Evolutionary conservation across 2,113 vertebrate species (phyloP).

Genomic region (Onychorhynchus coronatus): DNA sequence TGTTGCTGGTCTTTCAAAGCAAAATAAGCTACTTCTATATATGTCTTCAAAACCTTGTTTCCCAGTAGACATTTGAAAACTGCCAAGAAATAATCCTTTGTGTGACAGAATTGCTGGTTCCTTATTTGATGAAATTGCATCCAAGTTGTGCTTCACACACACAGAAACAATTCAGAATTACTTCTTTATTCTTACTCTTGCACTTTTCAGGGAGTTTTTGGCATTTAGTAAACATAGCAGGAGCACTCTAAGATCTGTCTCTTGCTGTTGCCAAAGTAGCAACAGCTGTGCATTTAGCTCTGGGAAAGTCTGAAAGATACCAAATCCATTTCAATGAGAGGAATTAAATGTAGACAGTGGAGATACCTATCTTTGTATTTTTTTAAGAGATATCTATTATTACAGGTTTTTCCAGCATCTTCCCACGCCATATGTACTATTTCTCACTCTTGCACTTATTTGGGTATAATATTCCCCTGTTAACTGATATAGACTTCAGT

Average conservation of each 20-base stretch:
- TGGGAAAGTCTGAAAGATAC: not conserved
- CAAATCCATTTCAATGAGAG: not conserved
- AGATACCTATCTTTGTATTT: not conserved
- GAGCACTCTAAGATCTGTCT: not conserved
- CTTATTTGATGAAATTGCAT: not conserved
- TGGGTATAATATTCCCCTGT: not conserved
- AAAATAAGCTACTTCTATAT: not conserved
- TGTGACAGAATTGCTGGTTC: not conserved
- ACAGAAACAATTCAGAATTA: not conserved
- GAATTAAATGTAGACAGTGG: not conserved
- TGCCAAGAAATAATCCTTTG: not conserved
- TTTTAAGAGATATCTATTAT: not conserved
- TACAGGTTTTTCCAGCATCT: not conserved
- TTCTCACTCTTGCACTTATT: not conserved
- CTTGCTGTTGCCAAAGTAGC: not conserved
- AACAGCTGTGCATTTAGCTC: not conserved
- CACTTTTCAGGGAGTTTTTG: not conserved
- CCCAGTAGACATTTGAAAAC: not conserved
- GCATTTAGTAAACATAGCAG: not conserved
- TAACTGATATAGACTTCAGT: not conserved
- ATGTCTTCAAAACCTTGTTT: not conserved
- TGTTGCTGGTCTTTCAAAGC: not conserved
- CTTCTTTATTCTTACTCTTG: not conserved
- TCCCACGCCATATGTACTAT: not conserved
- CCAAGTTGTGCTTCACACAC: not conserved